Percentiles rank a stretch among this genome's conserved stretches.
phyloP scores from a whole-genome alignment of 2,113 vertebrate genomes.

The Oryzias melastigma region DNA sequence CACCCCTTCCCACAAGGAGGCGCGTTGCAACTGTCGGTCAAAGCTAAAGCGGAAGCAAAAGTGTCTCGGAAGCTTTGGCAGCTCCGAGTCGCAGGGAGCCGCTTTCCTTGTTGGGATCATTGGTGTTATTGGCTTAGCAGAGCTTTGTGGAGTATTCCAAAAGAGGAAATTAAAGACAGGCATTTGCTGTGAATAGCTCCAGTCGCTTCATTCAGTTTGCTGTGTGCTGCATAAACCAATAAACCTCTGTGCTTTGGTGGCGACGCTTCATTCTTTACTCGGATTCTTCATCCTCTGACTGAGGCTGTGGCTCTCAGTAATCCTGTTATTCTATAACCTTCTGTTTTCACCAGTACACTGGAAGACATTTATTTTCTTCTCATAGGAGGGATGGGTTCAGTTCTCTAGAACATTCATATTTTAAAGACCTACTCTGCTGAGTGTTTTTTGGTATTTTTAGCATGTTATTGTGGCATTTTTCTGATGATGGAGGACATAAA shows the following conservation, averaged over 20 bases:
- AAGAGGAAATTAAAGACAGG: slow-evolving; percentile 73
- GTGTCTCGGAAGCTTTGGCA: slow-evolving; percentile 11
- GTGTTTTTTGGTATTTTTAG: too few relatives aligned
- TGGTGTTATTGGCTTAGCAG: slow-evolving; percentile 71
- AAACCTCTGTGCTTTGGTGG: slow-evolving; percentile 28
- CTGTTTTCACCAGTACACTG: too few relatives aligned
- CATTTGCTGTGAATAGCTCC: slow-evolving; percentile 64
- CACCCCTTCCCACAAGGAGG: background rate
- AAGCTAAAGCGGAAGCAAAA: slow-evolving; percentile 5
- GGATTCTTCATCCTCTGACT: background rate
- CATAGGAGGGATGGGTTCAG: too few relatives aligned
- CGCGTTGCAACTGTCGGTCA: background rate
- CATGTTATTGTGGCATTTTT: too few relatives aligned
- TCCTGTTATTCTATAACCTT: too few relatives aligned
- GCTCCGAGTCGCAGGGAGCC: slow-evolving; percentile 27
- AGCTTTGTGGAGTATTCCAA: slow-evolving; percentile 75
- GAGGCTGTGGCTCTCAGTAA: too few relatives aligned
- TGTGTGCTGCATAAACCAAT: slow-evolving; percentile 14
- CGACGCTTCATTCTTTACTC: slow-evolving; percentile 35
- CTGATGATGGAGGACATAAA: too few relatives aligned
- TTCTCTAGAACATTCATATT: too few relatives aligned
- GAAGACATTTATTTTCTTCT: too few relatives aligned
- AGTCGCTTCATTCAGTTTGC: slow-evolving; percentile 37
- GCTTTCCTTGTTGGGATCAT: slow-evolving; percentile 45
- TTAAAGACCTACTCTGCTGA: too few relatives aligned